Conservation (phyloP, 2,888 invertebrate species). For the Strigamia maritima region DNA sequence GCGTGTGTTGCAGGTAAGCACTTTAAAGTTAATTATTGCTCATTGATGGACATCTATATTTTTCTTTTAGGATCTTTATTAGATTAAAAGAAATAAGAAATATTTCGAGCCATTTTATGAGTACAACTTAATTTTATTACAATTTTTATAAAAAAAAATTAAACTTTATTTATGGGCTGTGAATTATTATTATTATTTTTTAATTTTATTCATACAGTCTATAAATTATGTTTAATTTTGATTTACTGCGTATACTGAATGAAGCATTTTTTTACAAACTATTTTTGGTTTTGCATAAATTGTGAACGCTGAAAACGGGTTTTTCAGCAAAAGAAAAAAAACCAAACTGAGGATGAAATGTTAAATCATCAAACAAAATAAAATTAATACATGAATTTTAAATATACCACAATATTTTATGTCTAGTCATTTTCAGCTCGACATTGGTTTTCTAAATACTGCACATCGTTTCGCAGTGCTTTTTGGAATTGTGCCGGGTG, state of each 20-base stretch:
- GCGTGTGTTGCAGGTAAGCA: slow-evolving; percentile 78
- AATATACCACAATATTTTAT: background rate
- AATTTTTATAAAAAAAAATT: no score
- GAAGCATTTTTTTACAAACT: no score
- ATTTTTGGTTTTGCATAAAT: background rate
- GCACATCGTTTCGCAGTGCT: background rate
- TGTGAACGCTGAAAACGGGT: background rate
- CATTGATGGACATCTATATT: background rate
- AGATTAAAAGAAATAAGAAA: background rate
- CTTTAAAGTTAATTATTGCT: background rate
- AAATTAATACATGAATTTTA: background rate
- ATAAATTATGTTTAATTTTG: background rate
- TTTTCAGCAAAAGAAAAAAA: no score
- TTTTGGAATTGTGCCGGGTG: background rate
- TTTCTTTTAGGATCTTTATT: background rate
- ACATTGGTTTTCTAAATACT: slow-evolving; percentile 12
- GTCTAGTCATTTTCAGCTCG: slow-evolving; percentile 6
- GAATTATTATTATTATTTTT: no score
- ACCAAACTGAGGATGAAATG: no score
- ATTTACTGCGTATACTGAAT: no score
- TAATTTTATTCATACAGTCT: no score
- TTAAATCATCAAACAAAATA: background rate
- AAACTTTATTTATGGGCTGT: no score
- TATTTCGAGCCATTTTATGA: background rate
- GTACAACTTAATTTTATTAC: no score